phyloP scores from a whole-genome alignment of 2,888 invertebrate genomes.

The Orchesellides sinensis region DNA sequence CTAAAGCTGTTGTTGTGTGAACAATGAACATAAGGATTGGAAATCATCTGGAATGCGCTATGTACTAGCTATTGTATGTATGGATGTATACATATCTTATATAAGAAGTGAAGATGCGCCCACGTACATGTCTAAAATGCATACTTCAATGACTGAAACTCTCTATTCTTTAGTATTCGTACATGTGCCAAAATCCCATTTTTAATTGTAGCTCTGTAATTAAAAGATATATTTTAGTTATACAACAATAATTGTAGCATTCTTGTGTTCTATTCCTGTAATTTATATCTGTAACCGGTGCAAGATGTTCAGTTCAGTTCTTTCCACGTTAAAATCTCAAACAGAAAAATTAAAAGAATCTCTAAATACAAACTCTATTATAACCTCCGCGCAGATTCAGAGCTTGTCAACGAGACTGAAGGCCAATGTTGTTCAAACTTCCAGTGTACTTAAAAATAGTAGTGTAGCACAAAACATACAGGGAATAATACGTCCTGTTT shows the following conservation, averaged over 20 bases:
- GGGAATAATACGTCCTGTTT: conserved; percentile 25
- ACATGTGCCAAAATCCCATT: too few species aligned
- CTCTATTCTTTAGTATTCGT: too few species aligned
- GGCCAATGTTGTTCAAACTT: conserved; percentile 70
- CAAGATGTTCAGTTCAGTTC: conserved; percentile 70
- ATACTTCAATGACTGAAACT: too few species aligned
- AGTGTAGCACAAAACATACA: conserved; percentile 70
- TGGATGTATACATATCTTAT: too few species aligned
- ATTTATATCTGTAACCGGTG: background rate
- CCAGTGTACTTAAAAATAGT: conserved; percentile 63
- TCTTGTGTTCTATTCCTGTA: background rate
- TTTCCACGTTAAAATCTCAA: conserved; percentile 62
- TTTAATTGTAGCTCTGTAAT: too few species aligned
- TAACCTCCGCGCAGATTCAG: conserved; percentile 66
- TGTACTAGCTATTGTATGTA: too few species aligned
- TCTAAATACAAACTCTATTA: conserved; percentile 45
- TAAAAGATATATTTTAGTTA: background rate
- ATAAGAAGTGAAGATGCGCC: background rate
- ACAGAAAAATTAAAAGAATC: conserved; percentile 70
- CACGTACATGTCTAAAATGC: too few species aligned
- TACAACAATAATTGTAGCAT: background rate
- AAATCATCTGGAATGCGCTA: conserved; percentile 59
- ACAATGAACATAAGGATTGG: background rate
- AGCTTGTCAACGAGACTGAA: conserved; percentile 71
- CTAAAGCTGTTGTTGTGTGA: conserved; percentile 10